Conservation (phyloP, 2,888 invertebrate genomes). For the Calameuta pallipes region DNA sequence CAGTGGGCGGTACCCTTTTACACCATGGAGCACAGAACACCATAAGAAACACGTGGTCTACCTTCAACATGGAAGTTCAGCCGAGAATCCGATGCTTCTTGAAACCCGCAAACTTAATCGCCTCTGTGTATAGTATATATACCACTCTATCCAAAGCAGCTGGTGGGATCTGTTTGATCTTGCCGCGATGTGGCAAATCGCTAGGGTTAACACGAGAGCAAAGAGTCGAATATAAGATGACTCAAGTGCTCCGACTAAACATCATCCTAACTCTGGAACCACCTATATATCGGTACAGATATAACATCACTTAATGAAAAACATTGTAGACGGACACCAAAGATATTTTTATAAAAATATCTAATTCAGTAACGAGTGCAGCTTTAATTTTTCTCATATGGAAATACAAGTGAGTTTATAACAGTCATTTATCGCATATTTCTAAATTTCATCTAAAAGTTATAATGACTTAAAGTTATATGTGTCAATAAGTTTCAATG, state of each 20-base stretch:
- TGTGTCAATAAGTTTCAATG: too few species aligned
- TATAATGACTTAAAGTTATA: too few species aligned
- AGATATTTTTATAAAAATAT: not conserved
- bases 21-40: not conserved
- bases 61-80: not conserved
- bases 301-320: not conserved
- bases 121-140: conserved; percentile 7
- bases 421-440: too few species aligned
- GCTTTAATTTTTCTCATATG: not conserved
- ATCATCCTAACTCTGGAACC: not conserved
- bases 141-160: conserved; percentile 13
- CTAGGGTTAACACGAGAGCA: not conserved
- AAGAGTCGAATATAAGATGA: not conserved
- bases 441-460: too few species aligned
- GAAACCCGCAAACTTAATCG: conserved; percentile 33
- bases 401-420: too few species aligned
- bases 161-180: conserved; percentile 37
- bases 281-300: not conserved
- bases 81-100: not conserved
- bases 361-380: not conserved
- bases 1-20: not conserved
- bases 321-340: not conserved
- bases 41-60: not conserved
- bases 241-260: not conserved
- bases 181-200: conserved; percentile 33